Evolutionary conservation across 2,797 vertebrate species (phyloP), one percentile per base, ranked within the genome.

Genomic region (Garrulus glandarius): DNA sequence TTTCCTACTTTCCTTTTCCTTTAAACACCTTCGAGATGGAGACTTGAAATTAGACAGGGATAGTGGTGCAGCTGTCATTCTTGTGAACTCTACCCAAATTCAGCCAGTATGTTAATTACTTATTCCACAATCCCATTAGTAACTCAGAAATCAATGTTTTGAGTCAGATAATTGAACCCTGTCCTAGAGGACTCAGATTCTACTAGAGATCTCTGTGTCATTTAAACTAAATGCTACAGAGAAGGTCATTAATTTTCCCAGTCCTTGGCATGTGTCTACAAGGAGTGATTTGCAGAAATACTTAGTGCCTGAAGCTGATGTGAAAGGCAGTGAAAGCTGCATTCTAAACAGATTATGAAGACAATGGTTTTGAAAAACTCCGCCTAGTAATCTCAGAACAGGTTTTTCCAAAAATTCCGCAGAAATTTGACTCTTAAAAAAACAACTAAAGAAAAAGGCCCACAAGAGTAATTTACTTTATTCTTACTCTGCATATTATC

Each of bases 231-330:
- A 93, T 1, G 5, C 56, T 89, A 46, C n/a, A 84, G 67, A 92
- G 84, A 47, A 78, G 44, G 56, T 70, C 64, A 87, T 79, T 91
- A 60, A 92, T 71, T 94, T 94, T 84, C 90, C 79, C 65, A 65
- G 69, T 90, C 90, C 55, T 72, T 81, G 83, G 60, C 76, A 49
- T 52, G 26, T 71, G 60, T 44, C 87, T 94, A 59, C 47, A 84
- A 53, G 71, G 55, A 88, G n/a, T 29, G 65, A 93, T 92, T 92
- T 95, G 76, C 90, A 88, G 87, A 92, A 96, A 91, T 41, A 93
- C 75, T 79, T 63, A 88, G 37, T 46, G 90, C 59, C 69, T 85
- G 85, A 85, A 88, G 76, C 88, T 78, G 84, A 90, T 70, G 34
- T 34, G 27, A 74, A 87, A 92, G 61, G 67, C 79, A 92, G n/a